A percentile compares a stretch with the other conserved stretches of the same genome.
phyloP scores from a whole-genome alignment of 37 sponge, comb jelly and placozoan species.

The Spongilla lacustris region DNA sequence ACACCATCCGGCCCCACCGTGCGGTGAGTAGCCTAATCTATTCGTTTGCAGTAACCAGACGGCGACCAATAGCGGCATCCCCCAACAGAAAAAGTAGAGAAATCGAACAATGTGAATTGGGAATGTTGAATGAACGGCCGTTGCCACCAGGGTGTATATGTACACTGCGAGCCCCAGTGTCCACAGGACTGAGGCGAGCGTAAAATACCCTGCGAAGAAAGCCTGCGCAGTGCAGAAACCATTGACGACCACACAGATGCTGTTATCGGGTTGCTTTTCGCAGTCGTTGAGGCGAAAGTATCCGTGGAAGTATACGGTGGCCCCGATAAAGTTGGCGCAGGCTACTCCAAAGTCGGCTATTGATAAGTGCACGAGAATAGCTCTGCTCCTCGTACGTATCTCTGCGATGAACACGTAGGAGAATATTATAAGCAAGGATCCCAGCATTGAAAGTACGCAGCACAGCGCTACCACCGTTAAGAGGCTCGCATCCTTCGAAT shows the following conservation, averaged over 20 bases:
- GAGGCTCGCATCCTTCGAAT: background rate
- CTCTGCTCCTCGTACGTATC: conserved; percentile 59
- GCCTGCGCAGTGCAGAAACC: conserved; percentile 7
- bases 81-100: conserved; percentile 46
- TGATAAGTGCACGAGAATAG: conserved; percentile 72
- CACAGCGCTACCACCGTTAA: conserved; percentile 35
- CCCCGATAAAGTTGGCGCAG: conserved; percentile 62
- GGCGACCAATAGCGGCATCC: conserved; percentile 48
- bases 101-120: conserved; percentile 18
- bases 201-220: conserved; percentile 17
- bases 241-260: background rate
- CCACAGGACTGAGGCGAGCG: conserved; percentile 44
- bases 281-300: conserved; percentile 18
- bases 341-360: conserved; percentile 71
- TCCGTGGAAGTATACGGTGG: conserved; percentile 58
- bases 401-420: conserved; percentile 54
- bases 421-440: conserved; percentile 60
- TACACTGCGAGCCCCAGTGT: conserved; percentile 32
- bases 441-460: conserved; percentile 60
- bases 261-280: background rate
- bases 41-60: conserved; percentile 55
- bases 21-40: conserved; percentile 42
- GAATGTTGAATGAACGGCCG: background rate
- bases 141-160: conserved; percentile 43
- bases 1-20: conserved; percentile 79